Evolutionary conservation across 2,797 vertebrate species (phyloP).

Genomic region (Hylomyscus alleni): DNA sequence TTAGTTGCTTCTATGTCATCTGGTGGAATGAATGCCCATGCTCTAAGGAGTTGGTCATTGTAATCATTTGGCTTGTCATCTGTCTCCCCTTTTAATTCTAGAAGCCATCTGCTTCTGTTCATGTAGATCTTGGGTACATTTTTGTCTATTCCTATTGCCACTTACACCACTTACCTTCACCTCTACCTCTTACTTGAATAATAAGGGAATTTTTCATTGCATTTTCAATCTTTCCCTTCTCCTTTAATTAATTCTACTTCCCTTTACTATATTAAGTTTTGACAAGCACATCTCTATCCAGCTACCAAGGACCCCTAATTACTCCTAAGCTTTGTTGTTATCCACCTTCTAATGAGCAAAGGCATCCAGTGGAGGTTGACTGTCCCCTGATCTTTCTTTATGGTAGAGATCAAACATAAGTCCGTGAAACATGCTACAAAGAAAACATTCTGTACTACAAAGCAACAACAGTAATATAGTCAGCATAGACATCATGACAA

Average conservation of each 20-base stretch:
- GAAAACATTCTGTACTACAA: neutral
- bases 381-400: conserved; percentile 42
- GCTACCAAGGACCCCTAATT: neutral
- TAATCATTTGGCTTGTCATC: neutral
- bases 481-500: neutral
- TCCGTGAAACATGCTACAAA: neutral
- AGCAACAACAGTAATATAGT: neutral
- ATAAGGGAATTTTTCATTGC: neutral
- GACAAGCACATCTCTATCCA: neutral
- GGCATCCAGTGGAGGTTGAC: neutral
- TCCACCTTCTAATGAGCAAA: conserved; percentile 22
- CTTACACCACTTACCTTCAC: neutral
- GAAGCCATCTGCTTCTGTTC: neutral
- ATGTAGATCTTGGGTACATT: neutral
- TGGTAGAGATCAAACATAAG: neutral
- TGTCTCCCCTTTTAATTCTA: neutral
- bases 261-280: neutral
- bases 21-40: neutral
- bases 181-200: neutral
- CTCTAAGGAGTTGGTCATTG: neutral
- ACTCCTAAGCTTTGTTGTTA: conserved; percentile 13
- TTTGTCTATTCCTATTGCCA: neutral
- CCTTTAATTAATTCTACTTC: conserved; percentile 40
- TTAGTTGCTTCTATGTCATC: neutral
- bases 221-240: neutral